Evolutionary conservation across 2,888 invertebrate genomes (phyloP), one percentile per base, ranked within the genome.

Genomic region (Yponomeuta sedellus): DNA sequence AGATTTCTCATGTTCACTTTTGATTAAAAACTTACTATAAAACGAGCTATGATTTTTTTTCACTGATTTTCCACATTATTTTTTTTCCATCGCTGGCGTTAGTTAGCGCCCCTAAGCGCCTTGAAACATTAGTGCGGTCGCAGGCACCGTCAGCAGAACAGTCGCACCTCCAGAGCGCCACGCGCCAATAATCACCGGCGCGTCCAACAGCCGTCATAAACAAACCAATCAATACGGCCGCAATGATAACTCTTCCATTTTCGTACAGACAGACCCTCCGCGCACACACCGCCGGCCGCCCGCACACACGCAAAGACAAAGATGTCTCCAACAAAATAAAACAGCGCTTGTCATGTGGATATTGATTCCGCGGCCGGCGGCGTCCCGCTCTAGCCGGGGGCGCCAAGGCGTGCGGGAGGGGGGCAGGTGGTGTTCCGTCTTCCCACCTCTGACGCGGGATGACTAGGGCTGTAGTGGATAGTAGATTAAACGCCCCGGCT

Each of bases 261-360:
- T 59, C 25, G 44, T 16, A 52, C 22, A 39, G 28, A 40, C 20
- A 16, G 40, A 57, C 64, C n/a, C 20, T 56, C 25, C 25, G 28
- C 64, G 34, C 64, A 25, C n/a, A 57, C 64, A 25, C 57, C 34
- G 34, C 34, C 34, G 6, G 34, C 64, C 52, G 52, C 44, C 44
- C 52, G 66, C 68, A 28, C 68, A 68, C 68, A 68, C 68, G 58
- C 58, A 59, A 65, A 22, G 72, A 73, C 71, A 76, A 77, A 83
- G 83, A 82, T 84, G 86, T 86, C 84, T 77, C 81, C 84, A 75
- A 76, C 80, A 81, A 84, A 87, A 88, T 86, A 88, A 88, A 87
- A 84, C 85, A 83, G 78, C 77, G 76, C 74, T 74, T 85, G 86
- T 86, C 86, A 85, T 84, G 79, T 82, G 79, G 83, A 65, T 88